These are phyloP conservation scores for Hypolimnas misippus DNA, from an alignment of 2,888 invertebrate genomes.

Conservation along the genomic window DNA sequence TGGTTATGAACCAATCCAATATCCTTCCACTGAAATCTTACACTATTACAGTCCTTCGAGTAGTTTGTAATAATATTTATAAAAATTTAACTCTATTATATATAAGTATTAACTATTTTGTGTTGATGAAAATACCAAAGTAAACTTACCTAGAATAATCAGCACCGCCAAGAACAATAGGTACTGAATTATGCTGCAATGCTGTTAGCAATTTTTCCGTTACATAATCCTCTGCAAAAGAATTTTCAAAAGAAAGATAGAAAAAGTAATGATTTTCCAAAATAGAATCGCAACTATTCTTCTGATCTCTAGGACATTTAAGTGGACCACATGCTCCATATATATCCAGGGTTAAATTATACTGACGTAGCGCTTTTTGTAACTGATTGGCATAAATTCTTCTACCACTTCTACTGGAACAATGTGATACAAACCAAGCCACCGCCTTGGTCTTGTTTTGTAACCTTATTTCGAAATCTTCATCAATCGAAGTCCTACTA, in stretches of 20 bases:
- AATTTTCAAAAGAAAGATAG: constrained; percentile 89
- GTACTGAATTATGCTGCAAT: constrained; percentile 84
- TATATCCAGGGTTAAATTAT: constrained; percentile 72
- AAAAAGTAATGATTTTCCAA: constrained; percentile 87
- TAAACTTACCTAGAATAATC: constrained; percentile 80
- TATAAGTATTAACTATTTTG: too few species aligned
- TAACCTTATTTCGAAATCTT: constrained; percentile 50
- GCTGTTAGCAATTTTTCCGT: constrained; percentile 85
- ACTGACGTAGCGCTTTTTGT: constrained; percentile 51
- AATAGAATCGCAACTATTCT: constrained; percentile 57
- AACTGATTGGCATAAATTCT: constrained; percentile 52
- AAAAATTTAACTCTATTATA: too few species aligned
- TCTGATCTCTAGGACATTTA: constrained; percentile 53
- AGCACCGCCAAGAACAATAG: constrained; percentile 87
- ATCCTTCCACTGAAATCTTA: too few species aligned
- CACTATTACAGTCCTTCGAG: too few species aligned
- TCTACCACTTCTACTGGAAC: constrained; percentile 59
- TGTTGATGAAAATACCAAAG: not conserved
- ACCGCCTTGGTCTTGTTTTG: constrained; percentile 66
- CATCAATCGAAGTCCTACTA: constrained; percentile 45
- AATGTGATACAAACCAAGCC: constrained; percentile 78
- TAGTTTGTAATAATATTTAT: too few species aligned
- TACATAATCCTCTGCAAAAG: constrained; percentile 83
- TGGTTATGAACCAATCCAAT: too few species aligned
- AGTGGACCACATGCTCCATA: constrained; percentile 81